Conservation (phyloP, 2,797 vertebrate genomes). For the Mus caroli region DNA sequence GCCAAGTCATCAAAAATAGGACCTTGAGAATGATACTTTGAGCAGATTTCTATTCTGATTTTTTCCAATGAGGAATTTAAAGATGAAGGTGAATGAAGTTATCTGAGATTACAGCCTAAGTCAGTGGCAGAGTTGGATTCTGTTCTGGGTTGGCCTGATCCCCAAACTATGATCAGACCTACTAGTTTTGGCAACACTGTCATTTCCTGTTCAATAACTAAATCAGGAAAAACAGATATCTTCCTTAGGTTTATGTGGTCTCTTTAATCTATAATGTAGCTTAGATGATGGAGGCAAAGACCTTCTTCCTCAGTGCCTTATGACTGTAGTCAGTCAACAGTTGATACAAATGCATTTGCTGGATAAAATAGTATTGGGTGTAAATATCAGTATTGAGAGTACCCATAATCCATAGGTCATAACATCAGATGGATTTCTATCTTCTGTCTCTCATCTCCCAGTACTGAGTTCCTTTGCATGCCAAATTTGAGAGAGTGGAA, state of each 20-base stretch:
- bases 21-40: slow-evolving; percentile 1
- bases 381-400: background rate
- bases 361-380: background rate
- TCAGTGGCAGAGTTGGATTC: background rate
- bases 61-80: background rate
- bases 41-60: background rate
- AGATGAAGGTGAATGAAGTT: background rate
- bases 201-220: slow-evolving; percentile 89
- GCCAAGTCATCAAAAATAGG: background rate
- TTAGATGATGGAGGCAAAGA: background rate
- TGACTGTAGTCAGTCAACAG: background rate
- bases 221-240: slow-evolving; percentile 90
- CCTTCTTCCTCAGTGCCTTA: background rate
- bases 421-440: background rate
- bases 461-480: background rate
- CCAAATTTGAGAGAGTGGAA: background rate
- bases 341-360: background rate
- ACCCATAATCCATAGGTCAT: background rate
- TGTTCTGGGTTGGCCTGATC: background rate
- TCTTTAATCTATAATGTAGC: slow-evolving; percentile 88
- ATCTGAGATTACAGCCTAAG: background rate
- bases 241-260: slow-evolving; percentile 86
- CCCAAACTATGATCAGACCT: background rate
- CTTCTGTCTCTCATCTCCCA: background rate
- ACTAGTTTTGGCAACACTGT: slow-evolving; percentile 76